Evolutionary conservation across 1,140 invertebrate genomes (phyloP).

Genomic region (Conopomorpha cramerella): DNA sequence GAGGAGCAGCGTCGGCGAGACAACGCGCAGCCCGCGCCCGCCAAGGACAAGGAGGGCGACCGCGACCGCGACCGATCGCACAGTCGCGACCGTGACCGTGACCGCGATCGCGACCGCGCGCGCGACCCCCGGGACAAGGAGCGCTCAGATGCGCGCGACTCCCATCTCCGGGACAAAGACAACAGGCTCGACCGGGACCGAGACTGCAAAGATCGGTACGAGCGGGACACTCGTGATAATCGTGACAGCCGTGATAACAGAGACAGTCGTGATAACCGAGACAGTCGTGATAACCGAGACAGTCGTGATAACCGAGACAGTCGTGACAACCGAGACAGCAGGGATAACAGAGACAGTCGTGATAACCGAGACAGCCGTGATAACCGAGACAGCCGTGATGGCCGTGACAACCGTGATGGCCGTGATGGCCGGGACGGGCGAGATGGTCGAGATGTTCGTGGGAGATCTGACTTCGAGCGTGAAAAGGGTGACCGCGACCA

Average conservation of each 20-base stretch:
- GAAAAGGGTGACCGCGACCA: constrained; percentile 21
- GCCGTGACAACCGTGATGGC: constrained; percentile 12
- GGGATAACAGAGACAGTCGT: constrained; percentile 17
- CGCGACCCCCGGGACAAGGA: constrained; percentile 32
- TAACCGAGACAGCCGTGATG: constrained; percentile 5
- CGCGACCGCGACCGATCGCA: constrained; percentile 18
- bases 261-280: constrained; percentile 25
- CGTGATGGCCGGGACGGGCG: constrained; percentile 14
- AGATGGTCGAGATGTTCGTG: constrained; percentile 26
- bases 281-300: constrained; percentile 39
- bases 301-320: constrained; percentile 29
- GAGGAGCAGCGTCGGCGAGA: constrained; percentile 75
- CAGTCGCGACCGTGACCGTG: constrained; percentile 7
- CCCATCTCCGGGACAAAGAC: constrained; percentile 20
- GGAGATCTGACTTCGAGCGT: constrained; percentile 48
- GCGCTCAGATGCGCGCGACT: constrained; percentile 25
- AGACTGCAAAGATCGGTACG: constrained; percentile 11
- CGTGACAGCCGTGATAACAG: constrained; percentile 29
- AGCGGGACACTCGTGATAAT: constrained; percentile 27
- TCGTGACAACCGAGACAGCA: constrained; percentile 20
- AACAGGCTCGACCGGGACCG: constrained; percentile 48
- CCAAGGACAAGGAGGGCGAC: constrained; percentile 22
- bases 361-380: constrained; percentile 12
- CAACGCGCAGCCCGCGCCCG: constrained; percentile 22
- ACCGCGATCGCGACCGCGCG: constrained; percentile 12